Evolutionary conservation across 2,113 vertebrate species (phyloP).

Genomic region (Sapajus apella): DNA sequence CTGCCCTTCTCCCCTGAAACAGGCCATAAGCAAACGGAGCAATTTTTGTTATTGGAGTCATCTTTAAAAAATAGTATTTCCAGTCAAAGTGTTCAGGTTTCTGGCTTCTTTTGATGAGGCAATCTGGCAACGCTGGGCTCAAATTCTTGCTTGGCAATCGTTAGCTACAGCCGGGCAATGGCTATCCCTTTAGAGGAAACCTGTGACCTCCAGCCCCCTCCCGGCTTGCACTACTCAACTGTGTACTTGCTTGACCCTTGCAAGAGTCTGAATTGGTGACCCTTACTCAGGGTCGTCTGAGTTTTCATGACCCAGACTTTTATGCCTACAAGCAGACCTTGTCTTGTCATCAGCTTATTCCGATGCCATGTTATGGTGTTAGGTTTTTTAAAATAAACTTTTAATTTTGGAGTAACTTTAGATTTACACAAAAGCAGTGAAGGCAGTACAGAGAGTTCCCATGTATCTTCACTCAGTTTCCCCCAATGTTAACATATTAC

Average conservation of each 20-base stretch:
- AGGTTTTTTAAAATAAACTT: neutral
- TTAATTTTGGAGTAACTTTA: neutral
- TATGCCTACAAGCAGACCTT: neutral
- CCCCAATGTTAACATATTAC: neutral
- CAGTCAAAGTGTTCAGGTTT: neutral
- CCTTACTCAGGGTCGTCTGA: neutral
- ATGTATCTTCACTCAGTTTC: neutral
- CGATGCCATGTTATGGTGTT: neutral
- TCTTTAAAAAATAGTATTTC: neutral
- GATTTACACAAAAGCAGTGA: neutral
- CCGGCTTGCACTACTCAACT: fast-evolving
- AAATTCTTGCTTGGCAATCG: fast-evolving
- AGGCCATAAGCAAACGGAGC: neutral
- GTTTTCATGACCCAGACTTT: neutral
- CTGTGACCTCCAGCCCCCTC: neutral
- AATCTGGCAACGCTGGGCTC: neutral
- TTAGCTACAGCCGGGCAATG: too few relatives aligned
- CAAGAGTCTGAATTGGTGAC: neutral
- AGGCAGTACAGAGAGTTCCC: neutral
- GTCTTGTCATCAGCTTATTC: neutral
- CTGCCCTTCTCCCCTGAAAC: too few relatives aligned
- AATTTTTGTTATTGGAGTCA: neutral
- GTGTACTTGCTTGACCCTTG: neutral
- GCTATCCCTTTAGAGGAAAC: neutral
- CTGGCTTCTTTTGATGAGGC: neutral